Base-by-base conservation (phyloP, 53 echinoderm and acorn worm genomes). In the Glandiceps talaboti region DNA sequence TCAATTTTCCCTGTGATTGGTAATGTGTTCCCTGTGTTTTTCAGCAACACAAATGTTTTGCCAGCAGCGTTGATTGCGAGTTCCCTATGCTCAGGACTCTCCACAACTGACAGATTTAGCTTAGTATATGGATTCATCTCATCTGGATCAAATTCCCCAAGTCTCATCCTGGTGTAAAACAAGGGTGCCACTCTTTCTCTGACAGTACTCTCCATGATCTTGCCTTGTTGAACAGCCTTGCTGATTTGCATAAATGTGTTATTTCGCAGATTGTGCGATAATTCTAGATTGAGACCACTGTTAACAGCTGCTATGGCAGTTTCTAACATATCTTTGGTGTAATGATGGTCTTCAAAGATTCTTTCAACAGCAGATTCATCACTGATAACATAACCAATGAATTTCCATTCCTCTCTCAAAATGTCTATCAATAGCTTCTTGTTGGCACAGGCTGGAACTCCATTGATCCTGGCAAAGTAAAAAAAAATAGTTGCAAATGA, bases 381-480 rank as follows among this genome's bases (percentile, higher is more conserved):
- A 28, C 92, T 90, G 80, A 94, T 91, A 26, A 94, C 92, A 30
- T 94, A 94, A 45, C 94, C 94, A 32, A 86, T 86, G 85, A 94
- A 94, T 30, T 91, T 91, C 82, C 90, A 94, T n/a, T 89, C 85
- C 1, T 74, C 75, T 27, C 94, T 85, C 1, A 94, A 84, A 74
- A 94, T 90, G 33, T 86, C 83, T 10, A 79, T 91, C 74, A 94
- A 83, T 27, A 94, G 84, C 1, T 85, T 76, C 73, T 87, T 76
- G 85, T 87, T 88, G 14, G 83, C 92, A 74, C 94, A 94, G 14
- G 94, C 87, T 30, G 94, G 94, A 27, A 94, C 82, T 1, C 94
- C 94, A 80, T 94, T 91, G 25, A 94, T 84, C 77, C 94, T 94
- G 77, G 31, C 6, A 20, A 45, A 45, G n/a, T n/a, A n/a, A n/a